Evolutionary conservation across 1,140 invertebrate species (phyloP).

Genomic region (Parapsyche elsis): DNA sequence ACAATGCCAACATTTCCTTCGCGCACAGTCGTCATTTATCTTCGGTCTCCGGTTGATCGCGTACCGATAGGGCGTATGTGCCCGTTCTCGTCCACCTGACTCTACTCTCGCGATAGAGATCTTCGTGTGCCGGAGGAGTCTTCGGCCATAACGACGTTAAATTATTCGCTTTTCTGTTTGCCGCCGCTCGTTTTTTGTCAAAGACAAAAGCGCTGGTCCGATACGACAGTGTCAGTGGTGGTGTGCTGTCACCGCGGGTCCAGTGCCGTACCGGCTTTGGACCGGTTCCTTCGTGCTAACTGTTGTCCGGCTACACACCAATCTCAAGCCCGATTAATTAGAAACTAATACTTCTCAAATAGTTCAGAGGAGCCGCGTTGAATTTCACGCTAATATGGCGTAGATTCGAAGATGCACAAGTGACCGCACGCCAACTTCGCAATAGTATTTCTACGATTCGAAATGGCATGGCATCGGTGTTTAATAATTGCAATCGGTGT

Average conservation of each 20-base stretch:
- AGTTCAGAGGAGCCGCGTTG: no score
- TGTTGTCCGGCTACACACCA: background rate
- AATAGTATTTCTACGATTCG: no score
- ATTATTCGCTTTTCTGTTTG: slow-evolving; percentile 8
- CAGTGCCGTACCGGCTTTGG: background rate
- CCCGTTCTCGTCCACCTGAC: background rate
- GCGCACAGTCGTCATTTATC: background rate
- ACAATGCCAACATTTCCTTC: background rate
- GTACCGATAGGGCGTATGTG: background rate
- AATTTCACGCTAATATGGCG: no score
- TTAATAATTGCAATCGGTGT: background rate
- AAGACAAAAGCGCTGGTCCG: background rate
- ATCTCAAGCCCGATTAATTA: background rate
- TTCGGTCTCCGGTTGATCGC: background rate
- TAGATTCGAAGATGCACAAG: no score
- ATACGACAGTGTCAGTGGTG: background rate
- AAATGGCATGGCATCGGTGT: background rate
- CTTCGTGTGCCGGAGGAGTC: background rate
- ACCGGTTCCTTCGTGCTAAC: background rate
- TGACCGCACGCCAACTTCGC: no score
- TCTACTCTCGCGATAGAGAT: background rate
- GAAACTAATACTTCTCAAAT: background rate
- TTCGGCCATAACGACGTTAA: background rate
- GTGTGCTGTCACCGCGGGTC: background rate
- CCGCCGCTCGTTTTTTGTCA: background rate